Base-by-base conservation (phyloP, 2,797 vertebrate species). In the Helicolenus hilgendorfi region DNA sequence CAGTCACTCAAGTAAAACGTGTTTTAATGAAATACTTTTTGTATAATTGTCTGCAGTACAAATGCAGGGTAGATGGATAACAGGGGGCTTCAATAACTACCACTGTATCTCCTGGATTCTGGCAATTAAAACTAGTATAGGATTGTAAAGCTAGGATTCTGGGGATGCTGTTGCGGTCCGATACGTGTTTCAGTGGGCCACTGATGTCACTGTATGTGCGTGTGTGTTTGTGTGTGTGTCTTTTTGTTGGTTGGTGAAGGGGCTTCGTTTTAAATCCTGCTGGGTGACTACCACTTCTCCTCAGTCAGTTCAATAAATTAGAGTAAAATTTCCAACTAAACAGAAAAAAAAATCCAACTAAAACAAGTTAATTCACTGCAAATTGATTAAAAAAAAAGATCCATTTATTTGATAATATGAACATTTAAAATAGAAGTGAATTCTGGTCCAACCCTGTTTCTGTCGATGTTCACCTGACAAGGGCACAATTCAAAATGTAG, bases 131-230 rank as follows among this genome's bases (percentile, higher is more conserved):
- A 79, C 55, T 58, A 72, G 59, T 45, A 53, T 20, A 67, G 5
- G 20, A 78, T 79, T 76, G 11, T 62, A 55, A 63, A 69, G 55
- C 77, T 56, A 58, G 41, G 49, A 72, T 82, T 89, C 31, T 67
- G n/a, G 49, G 72, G 68, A 85, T 78, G 45, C 71, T 86, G 68
- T 90, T 85, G 55, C 9, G 83, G 77, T 85, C 87, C 72, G 53
- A 7, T 58, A 56, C 53, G 55, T 86, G 72, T 89, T 89, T 82
- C 58, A 41, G 77, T 79, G 78, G 91, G 73, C 84, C 84, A 45
- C 85, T 65, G 77, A 93, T 93, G 88, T 95, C 94, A 89, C 77
- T 91, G 76, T 85, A n/a, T 83, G 84, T 22, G 26, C 64, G 56
- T 88, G 60, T 71, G 64, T 36, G 27, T 80, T 14, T 92, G 41